Percentiles rank a stretch among this genome's conserved stretches.
Evolutionary conservation across 1,140 invertebrate species (phyloP).

Genomic region (Aphelenchoides fujianensis): DNA sequence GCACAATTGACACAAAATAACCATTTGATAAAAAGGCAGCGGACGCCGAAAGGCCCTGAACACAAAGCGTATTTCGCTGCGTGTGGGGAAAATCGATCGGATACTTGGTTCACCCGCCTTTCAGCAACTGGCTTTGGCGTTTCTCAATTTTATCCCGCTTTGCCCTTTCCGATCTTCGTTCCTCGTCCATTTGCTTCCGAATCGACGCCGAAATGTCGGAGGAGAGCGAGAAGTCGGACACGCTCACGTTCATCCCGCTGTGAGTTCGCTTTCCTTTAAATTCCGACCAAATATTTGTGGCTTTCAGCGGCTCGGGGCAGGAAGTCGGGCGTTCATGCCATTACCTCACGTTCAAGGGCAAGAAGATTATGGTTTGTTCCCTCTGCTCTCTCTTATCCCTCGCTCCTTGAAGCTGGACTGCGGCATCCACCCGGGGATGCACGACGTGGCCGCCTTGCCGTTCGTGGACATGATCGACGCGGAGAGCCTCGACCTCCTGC

Average conservation of each 20-base stretch:
- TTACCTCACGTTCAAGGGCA: slow-evolving; percentile 96
- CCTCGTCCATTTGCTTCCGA: too few relatives aligned
- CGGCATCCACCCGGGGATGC: slow-evolving; percentile 95
- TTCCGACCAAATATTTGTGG: background rate
- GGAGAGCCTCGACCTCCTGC: slow-evolving; percentile 91
- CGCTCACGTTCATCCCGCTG: slow-evolving; percentile 48
- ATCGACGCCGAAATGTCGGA: background rate
- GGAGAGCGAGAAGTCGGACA: slow-evolving; percentile 35
- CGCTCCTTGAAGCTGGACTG: slow-evolving; percentile 78
- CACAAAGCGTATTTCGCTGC: too few relatives aligned
- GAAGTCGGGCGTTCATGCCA: slow-evolving; percentile 98
- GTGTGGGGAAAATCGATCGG: too few relatives aligned
- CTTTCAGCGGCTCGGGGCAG: slow-evolving; percentile 88
- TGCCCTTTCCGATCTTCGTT: too few relatives aligned
- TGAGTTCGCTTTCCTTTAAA: slow-evolving; percentile 23
- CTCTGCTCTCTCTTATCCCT: slow-evolving; percentile 14
- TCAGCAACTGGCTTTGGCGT: too few relatives aligned
- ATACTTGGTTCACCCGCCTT: too few relatives aligned
- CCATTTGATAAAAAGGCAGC: too few relatives aligned
- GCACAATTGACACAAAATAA: too few relatives aligned
- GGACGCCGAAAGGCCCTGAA: too few relatives aligned
- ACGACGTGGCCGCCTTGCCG: slow-evolving; percentile 92
- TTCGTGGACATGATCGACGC: slow-evolving; percentile 96
- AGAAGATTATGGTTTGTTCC: slow-evolving; percentile 84
- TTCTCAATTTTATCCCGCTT: too few relatives aligned